Evolutionary conservation across 2,797 vertebrate species (phyloP), one percentile per base, ranked within the genome.

Genomic region (Cephalopachus bancanus): DNA sequence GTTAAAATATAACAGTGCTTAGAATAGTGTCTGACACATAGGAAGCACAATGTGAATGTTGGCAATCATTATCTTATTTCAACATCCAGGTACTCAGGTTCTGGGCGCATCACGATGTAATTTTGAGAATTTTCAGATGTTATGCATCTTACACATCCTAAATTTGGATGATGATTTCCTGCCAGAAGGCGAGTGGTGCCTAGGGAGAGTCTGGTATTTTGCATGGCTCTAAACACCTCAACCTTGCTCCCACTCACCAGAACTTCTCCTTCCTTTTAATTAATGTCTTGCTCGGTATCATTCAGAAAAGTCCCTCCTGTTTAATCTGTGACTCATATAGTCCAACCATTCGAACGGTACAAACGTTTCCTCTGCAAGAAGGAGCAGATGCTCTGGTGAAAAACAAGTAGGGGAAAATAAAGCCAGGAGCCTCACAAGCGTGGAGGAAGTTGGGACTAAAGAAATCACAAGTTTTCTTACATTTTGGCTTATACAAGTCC

Each of bases 241-340:
- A 28, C 26, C 30, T 81, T 67, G 81, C 55, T 84, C 71, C 76
- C 76, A 89, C 75, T 72, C 83, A 67, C 28, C 76, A 80, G 65
- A 88, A 83, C 49, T 44, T 71, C 83, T 88, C 28, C 76, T 96
- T 83, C 69, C 53, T 97, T 90, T 91, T 92, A 93, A 91, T 92
- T 55, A 89, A 85, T 26, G 22, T 53, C 67, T 85, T 93, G 24
- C 49, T 92, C 37, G 1, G 44, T 37, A 76, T 93, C 93, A 93
- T 89, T 89, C 89, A 94, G 59, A 87, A 89, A 91, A 91, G 72
- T 37, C 75, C 71, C 89, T 91, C 37, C 49, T 94, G 91, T 80
- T 96, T 94, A n/a, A 78, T 89, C 65, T 88, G 67, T 96, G 94
- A 97, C 87, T 97, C 96, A 95, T 2, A 87, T 2, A 87, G 92